Conservation (phyloP, 2,797 vertebrate genomes). For the Hippoglossus hippoglossus region DNA sequence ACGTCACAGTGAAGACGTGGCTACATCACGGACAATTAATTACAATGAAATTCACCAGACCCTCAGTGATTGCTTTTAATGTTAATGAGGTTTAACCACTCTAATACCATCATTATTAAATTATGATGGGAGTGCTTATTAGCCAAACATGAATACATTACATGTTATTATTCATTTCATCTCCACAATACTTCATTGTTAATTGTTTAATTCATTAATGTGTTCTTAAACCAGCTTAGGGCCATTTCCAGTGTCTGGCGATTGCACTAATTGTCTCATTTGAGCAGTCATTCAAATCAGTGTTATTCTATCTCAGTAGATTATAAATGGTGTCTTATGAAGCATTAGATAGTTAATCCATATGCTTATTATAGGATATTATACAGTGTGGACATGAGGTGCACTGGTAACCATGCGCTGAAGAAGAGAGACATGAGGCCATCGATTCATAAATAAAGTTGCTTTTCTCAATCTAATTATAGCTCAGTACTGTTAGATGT, state of each 20-base stretch:
- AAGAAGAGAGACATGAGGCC: not conserved
- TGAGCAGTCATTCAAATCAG: constrained; percentile 36
- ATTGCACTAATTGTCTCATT: constrained; percentile 47
- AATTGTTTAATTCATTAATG: constrained; percentile 63
- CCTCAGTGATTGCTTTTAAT: constrained; percentile 61
- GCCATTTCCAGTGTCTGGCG: constrained; percentile 40
- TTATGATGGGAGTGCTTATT: constrained; percentile 55
- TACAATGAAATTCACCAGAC: constrained; percentile 37
- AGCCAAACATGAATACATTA: constrained; percentile 66
- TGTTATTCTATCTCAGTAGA: constrained; percentile 22
- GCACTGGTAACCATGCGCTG: too few relatives aligned
- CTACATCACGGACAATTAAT: constrained; percentile 54
- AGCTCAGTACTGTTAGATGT: not conserved
- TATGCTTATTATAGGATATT: not conserved
- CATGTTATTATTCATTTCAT: constrained; percentile 44
- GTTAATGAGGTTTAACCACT: constrained; percentile 67
- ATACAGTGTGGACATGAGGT: not conserved
- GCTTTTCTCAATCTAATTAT: not conserved
- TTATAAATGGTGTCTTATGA: constrained; percentile 20
- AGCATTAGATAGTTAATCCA: constrained; percentile 15
- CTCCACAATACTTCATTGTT: constrained; percentile 40
- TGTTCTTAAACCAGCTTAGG: constrained; percentile 59
- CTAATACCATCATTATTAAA: constrained; percentile 66
- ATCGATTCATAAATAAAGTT: not conserved
- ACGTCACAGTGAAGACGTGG: constrained; percentile 28